A percentile compares a stretch with the other conserved stretches of the same genome.
phyloP scores from a whole-genome alignment of 2,113 vertebrate species.

The Hirundichthys speculiger region DNA sequence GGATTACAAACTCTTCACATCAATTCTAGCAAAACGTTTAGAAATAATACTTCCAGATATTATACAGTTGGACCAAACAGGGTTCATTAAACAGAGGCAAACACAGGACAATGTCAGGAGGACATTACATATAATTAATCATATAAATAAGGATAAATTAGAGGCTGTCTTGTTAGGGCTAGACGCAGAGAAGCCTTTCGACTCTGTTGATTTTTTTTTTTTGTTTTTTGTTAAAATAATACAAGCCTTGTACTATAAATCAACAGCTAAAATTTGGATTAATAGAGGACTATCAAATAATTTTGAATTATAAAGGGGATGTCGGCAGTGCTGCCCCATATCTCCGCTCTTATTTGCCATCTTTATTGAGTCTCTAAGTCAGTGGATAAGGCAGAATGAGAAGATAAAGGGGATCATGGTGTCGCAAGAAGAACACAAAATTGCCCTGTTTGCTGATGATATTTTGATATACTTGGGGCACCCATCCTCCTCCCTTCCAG shows the following conservation, averaged over 20 bases:
- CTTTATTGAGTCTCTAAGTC: slow-evolving; percentile 4
- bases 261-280: neutral
- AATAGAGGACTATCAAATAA: neutral
- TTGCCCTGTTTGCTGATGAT: neutral
- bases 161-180: neutral
- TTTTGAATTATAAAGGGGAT: neutral
- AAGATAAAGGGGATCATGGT: neutral
- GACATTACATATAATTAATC: neutral
- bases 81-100: no score
- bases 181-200: slow-evolving; percentile 3
- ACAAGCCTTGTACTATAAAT: neutral
- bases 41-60: no score
- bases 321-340: no score
- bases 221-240: neutral
- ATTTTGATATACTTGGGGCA: neutral
- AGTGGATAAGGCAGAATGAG: neutral
- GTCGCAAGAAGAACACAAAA: neutral
- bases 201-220: neutral
- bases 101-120: no score
- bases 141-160: neutral
- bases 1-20: slow-evolving; percentile 17
- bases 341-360: neutral
- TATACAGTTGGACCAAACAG: no score
- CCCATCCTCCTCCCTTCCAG: neutral
- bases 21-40: no score